Evolutionary conservation across 1,140 invertebrate species (phyloP), one percentile per base, ranked within the genome.

Genomic region (Drosophila oshimai): DNA sequence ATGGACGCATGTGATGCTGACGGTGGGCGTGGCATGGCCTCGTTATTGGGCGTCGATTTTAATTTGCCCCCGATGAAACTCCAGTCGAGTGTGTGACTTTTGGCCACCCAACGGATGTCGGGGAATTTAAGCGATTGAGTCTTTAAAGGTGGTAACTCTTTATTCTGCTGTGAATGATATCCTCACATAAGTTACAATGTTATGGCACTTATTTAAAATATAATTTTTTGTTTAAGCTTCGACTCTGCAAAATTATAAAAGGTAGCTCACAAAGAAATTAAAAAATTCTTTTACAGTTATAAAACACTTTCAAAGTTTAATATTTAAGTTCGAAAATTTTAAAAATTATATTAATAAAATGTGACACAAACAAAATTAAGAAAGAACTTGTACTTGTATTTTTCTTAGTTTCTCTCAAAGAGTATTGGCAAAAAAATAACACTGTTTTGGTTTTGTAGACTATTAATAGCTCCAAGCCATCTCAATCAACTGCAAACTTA

Each of bases 1-100:
- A 81, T 81, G 77, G 79, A 74, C 74, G 68, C 74, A 84, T 84
- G 69, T 83, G 78, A 64, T 55, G 33, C 42, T 54, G 65, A 53
- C 36, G 65, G 45, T 47, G 58, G 61, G 61, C 58, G 61, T 47
- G 57, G 57, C 57, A 28, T 60, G 71, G 49, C 78, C 78, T 64
- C 58, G 47, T 73, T 81, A 70, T 83, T 68, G 46, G 53, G 61
- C 62, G 79, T 78, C 79, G 64, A 49, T 84, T 71, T 77, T 76
- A 64, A 76, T 76, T 76, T 76, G 73, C 47, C 55, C 64, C 47
- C 33, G 37, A 33, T 51, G 50, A 31, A 20, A 26, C 24, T 51
- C 20, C 45, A 61, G 39, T 45, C 36, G 39, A 51, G 54, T 69
- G 71, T 50, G 45, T 65, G 53, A 71, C 64, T 71, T 76, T 65